Evolutionary conservation across 2,113 vertebrate genomes (phyloP), one percentile per base, ranked within the genome.

Genomic region (Hippoglossus stenolepis): DNA sequence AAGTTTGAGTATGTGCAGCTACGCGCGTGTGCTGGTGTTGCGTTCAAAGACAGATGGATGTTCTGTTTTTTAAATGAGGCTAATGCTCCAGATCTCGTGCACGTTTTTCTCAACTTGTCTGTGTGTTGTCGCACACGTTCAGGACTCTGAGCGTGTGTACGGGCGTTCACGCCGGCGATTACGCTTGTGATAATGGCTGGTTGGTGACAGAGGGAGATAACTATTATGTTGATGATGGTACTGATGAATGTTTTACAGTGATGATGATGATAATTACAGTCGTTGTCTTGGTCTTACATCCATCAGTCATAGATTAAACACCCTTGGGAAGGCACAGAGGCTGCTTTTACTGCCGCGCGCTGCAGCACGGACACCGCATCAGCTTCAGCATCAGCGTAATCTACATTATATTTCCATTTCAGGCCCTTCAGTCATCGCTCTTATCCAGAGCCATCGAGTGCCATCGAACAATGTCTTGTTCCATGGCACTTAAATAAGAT

Each of bases 241-340:
- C 80, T 89, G 92, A 91, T 90, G 83, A 86, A 91, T 90, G 89
- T 87, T 87, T 91, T 88, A 77, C 83, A 82, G 72, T 69, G 79
- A 86, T 87, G 82, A 82, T 88, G 88, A 84, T 77, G 81, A 91
- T 93, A 84, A 92, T 93, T 87, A 84, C 72, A 54, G 80, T 64
- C 60, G 69, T 72, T 77, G 82, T 86, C 81, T 77, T 84, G 72
- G 75, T 85, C 68, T 80, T 79, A 40, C 78, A 82, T 85, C 87
- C 82, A 89, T 89, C 89, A 92, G 75, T 83, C 87, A 78, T 28
- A 62, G 78, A 86, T 87, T 78, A 82, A 91, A 84, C 70, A 71
- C 68, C 82, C 79, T 67, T 26, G 2, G 82, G 76, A 76, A 69
- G 74, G 47, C 23, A 51, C 70, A 4, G 80, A 82, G 35, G 58